Percentiles rank a stretch among this genome's conserved stretches.
These are phyloP conservation scores for Eurois occulta DNA, from an alignment of 2,888 invertebrate species.

Conservation along the genomic window DNA sequence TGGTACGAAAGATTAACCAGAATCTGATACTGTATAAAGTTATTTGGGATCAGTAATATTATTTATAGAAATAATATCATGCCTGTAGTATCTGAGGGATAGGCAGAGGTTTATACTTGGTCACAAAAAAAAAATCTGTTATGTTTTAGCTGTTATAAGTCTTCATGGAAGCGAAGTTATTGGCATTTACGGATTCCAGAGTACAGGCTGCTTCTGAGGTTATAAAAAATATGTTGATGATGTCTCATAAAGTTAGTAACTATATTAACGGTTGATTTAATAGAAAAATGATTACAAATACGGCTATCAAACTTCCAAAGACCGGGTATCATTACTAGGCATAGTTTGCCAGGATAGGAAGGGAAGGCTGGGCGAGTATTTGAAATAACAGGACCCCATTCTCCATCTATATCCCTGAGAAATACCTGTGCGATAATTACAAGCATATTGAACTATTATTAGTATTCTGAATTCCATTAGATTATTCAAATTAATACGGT, in stretches of 20 bases:
- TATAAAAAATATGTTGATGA: not conserved
- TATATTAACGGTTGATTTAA: not conserved
- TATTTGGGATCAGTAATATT: constrained; percentile 13
- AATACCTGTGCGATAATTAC: constrained; percentile 8
- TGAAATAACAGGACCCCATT: not conserved
- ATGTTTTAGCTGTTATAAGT: not conserved
- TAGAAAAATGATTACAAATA: not conserved
- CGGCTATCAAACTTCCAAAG: not conserved
- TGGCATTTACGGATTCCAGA: not conserved
- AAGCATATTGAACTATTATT: constrained; percentile 21
- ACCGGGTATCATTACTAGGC: too few species aligned
- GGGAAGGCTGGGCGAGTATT: not conserved
- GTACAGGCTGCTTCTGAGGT: too few species aligned
- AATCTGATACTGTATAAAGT: constrained; percentile 19
- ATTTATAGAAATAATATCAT: not conserved
- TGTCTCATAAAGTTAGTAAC: not conserved
- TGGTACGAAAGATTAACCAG: constrained; percentile 51
- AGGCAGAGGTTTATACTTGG: not conserved
- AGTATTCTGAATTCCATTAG: constrained; percentile 34
- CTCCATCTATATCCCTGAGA: too few species aligned
- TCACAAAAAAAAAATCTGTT: not conserved
- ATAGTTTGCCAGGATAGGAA: not conserved
- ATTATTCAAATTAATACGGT: constrained; percentile 47
- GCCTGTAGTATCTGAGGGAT: not conserved
- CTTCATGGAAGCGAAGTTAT: not conserved